A percentile compares a stretch with the other conserved stretches of the same genome.
These are phyloP conservation scores for Leptopilina drosophilae DNA, from an alignment of 2,888 invertebrate genomes.

Conservation along the genomic window DNA sequence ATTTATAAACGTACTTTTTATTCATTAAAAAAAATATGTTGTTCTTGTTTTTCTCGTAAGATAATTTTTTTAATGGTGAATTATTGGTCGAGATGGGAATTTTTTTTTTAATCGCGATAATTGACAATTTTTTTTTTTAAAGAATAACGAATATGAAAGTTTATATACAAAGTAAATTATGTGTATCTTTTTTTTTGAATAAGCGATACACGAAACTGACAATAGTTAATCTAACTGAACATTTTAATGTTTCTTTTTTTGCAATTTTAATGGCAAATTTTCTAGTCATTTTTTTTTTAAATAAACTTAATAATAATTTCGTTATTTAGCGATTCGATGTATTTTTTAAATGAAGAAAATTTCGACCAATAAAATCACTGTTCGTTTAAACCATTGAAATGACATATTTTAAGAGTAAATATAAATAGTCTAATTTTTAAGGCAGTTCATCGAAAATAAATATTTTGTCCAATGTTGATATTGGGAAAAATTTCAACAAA, in stretches of 20 bases:
- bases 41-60: not conserved
- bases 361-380: slow-evolving; percentile 10
- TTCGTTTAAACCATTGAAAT: slow-evolving; percentile 22
- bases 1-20: slow-evolving; percentile 20
- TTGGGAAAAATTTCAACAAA: too few relatives aligned
- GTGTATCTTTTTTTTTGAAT: not conserved
- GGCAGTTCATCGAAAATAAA: too few relatives aligned
- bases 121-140: not conserved
- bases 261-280: not conserved
- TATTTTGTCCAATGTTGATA: too few relatives aligned
- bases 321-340: slow-evolving; percentile 2
- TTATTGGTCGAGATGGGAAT: slow-evolving; percentile 7
- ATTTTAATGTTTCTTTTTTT: not conserved
- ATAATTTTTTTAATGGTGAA: not conserved
- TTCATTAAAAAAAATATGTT: not conserved
- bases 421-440: too few relatives aligned
- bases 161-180: not conserved
- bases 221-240: slow-evolving; percentile 10
- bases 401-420: not conserved
- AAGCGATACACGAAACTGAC: not conserved
- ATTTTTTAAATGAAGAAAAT: not conserved
- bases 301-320: not conserved
- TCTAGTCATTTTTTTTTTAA: slow-evolving; percentile 15
- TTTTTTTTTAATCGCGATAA: slow-evolving; percentile 9
- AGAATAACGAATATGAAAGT: not conserved